Evolutionary conservation across 1,140 invertebrate genomes (phyloP), one percentile per base, ranked within the genome.

Genomic region (Odontomachus brunneus): DNA sequence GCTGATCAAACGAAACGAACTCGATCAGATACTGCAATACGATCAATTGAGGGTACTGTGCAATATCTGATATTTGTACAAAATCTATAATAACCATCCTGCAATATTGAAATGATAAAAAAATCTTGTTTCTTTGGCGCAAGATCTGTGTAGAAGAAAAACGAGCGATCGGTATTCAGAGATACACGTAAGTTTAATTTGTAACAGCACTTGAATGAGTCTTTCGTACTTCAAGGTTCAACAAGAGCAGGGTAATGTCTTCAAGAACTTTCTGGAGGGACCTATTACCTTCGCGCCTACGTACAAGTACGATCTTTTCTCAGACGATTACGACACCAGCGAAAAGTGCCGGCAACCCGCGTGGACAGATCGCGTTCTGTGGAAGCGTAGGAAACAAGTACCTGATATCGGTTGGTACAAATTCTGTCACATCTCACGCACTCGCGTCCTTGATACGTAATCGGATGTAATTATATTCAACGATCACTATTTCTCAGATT

Each of bases 291-390:
- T 99, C 94, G 95, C 98, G 24, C 99, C 99, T 2, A 99, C 99
- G 0, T 99, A 99, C 92, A 99, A 99, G 93, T 99, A 99, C 92
- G 99, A 99, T 95, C 94, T 99, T 49, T 99, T 99, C 93, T 99
- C 98, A 90, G 98, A 99, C 93, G 99, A 99, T 95, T 99, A 99
- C 93, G 99, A 99, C 92, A 99, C 99, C 0, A 99, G 99, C 93
- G 99, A 99, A 93, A 99, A 99, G 94, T 97, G 97, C 90, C 95
- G 99, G 62, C 97, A 98, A 44, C 99, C 99, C 0, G 99, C 99
- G 1, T 99, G 98, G 98, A 99, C 99, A 0, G 99, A 99, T 94
- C 94, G 99, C 84, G 95, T 99, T 57, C 94, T 99, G 29, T 99
- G 98, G 97, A 97, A 97, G 92, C 95, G 97, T 72, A 95, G 97